Base-by-base conservation (phyloP, 1,140 invertebrate species). In the Apis dorsata region DNA sequence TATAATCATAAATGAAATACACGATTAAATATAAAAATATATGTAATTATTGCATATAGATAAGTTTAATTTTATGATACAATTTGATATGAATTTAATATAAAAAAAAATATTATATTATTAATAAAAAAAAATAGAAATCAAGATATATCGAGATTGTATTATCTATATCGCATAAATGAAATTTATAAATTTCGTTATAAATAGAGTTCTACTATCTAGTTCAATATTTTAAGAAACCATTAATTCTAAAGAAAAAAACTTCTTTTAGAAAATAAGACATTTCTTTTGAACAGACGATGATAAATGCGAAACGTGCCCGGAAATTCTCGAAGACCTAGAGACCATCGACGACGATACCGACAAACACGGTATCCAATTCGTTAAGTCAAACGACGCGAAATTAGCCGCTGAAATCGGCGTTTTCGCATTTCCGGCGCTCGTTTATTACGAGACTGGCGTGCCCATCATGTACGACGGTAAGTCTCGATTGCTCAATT, bases 261-360 rank as follows among this genome's bases (percentile, higher is more conserved):
- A 69, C 15, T 63, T 44, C 59, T 81, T 77, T 77, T 74, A 55
- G 21, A 63, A 24, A 83, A 71, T 74, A 21, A 79, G 24, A 53
- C 44, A n/a, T 55, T 73, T 65, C 55, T 60, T 77, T 59, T 21
- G 83, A 91, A 81, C 89, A 97, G 97, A 98, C 93, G 97, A 97
- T 91, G 97, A 98, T 89, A 96, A 97, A 88, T 97, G 97, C 90
- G 95, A 97, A 81, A 95, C 96, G 15, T 99, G 98, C 91, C 95
- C 96, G 72, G 96, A 96, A 85, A 97, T 99, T 84, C 93, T 99
- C 28, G 96, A 98, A 88, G 97, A 98, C 90, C 93, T 99, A 82
- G 98, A 99, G 94, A 98, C 97, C 60, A 99, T 99, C 90, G 98
- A 99, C 90, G 98, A 99, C 93, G 98, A 98, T 87, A 98, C 98